Base-by-base conservation (phyloP, 2,113 vertebrate species). In the Odocoileus virginianus region DNA sequence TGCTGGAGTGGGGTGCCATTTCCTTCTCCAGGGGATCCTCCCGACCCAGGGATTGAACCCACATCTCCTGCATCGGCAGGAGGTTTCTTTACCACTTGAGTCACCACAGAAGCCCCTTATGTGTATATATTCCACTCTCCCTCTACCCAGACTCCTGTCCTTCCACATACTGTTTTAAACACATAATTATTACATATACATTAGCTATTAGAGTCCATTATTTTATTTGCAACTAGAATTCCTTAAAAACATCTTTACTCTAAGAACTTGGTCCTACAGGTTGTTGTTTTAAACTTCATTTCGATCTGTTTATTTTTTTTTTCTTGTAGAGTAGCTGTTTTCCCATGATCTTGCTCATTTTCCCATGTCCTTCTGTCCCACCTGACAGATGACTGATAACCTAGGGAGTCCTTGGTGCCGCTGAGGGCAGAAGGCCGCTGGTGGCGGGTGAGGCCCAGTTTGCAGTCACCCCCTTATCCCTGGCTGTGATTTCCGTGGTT, bases 141-240 rank as follows among this genome's bases (percentile, higher is more conserved):
- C 30, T 54, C 11, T 82, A 15, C 15, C 27, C 76, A 79, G 6
- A 11, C 61, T 71, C 33, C 19, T 50, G 10, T 27, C 7, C 57
- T 58, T 47, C 28, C 10, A 54, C 27, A 2, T 43, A 12, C 16
- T 23, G 9, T 54, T 79, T 61, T 45, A 28, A 64, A 27, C 15
- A 30, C 30, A 1, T 11, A 28, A 10, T 2, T 21, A 36, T 61
- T 54, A 28, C 2, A 0, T 10, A 2, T 23, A 13, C 40, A 1
- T 52, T 57, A 82, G 33, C 3, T 15, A 1, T 50, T 3, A 23
- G 27, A 15, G 11, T 21, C 54, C n/a, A 0, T 89, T n/a, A 45
- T 27, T 57, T 36, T 14, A 10, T 64, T 50, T 50, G n/a, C 33
- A 84, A 7, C 47, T 16, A 25, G 45, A 27, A 30, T 16, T 71